These are phyloP conservation scores for Drosophila pullipes DNA, from an alignment of 2,888 invertebrate species.

Conservation along the genomic window DNA sequence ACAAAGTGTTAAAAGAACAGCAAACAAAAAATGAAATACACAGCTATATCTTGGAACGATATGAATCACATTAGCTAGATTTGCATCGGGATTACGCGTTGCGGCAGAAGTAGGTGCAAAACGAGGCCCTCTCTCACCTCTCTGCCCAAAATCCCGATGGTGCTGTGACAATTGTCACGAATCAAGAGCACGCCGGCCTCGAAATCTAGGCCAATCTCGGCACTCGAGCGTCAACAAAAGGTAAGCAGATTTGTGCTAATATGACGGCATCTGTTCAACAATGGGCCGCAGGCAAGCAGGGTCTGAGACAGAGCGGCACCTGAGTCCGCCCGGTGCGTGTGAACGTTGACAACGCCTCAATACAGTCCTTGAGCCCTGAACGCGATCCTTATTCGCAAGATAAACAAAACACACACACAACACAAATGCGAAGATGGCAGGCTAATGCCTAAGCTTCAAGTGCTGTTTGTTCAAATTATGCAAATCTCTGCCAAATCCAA, in stretches of 20 bases:
- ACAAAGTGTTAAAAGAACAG: slow-evolving; percentile 76
- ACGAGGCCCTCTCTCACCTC: slow-evolving; percentile 51
- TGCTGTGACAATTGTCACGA: slow-evolving; percentile 77
- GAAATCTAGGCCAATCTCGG: slow-evolving; percentile 63
- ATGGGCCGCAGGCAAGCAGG: slow-evolving; percentile 26
- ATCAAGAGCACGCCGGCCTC: slow-evolving; percentile 58
- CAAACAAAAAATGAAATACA: slow-evolving; percentile 17
- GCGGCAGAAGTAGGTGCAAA: slow-evolving; percentile 40
- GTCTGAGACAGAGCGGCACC: slow-evolving; percentile 39
- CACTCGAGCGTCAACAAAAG: slow-evolving; percentile 71
- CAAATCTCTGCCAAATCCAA: slow-evolving; percentile 71
- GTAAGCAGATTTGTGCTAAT: slow-evolving; percentile 80
- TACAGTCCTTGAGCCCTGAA: slow-evolving; percentile 29
- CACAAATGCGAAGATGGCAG: slow-evolving; percentile 6
- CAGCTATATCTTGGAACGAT: slow-evolving; percentile 40
- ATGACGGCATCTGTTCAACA: slow-evolving; percentile 78
- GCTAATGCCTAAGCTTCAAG: slow-evolving; percentile 45
- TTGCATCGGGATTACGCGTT: slow-evolving; percentile 73
- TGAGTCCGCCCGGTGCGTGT: slow-evolving; percentile 60
- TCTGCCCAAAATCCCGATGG: slow-evolving; percentile 49
- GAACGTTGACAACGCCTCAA: slow-evolving; percentile 64
- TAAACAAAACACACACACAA: slow-evolving; percentile 39
- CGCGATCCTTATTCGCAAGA: slow-evolving; percentile 44
- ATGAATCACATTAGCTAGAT: slow-evolving; percentile 81
- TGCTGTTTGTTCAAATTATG: slow-evolving; percentile 76